Evolutionary conservation across 2,797 vertebrate genomes (phyloP).

Genomic region (Sebastes nivosus): DNA sequence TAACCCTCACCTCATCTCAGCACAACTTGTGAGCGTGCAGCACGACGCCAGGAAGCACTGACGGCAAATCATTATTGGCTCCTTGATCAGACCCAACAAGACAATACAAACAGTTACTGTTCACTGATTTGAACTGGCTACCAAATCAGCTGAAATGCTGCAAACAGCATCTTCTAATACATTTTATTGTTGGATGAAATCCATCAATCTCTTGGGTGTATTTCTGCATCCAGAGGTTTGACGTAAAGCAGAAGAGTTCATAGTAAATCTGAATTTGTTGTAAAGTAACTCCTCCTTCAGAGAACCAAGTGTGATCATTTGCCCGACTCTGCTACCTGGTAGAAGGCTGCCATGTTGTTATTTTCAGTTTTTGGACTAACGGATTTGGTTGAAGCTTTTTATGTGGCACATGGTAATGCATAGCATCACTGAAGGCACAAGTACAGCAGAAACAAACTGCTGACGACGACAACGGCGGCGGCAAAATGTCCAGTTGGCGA

Average conservation of each 20-base stretch:
- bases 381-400: constrained; percentile 33
- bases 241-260: not conserved
- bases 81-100: not conserved
- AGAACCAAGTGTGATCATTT: constrained; percentile 64
- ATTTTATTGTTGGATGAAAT: not conserved
- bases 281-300: not conserved
- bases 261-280: not conserved
- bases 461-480: too few relatives aligned
- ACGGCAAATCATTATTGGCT: constrained; percentile 71
- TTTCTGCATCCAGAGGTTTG: not conserved
- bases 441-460: not conserved
- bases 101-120: not conserved
- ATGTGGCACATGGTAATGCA: constrained; percentile 17
- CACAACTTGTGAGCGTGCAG: constrained; percentile 36
- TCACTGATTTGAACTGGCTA: not conserved
- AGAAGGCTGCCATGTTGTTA: not conserved
- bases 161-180: too few relatives aligned
- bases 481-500: too few relatives aligned
- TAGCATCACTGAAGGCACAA: not conserved
- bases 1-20: constrained; percentile 49
- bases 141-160: not conserved
- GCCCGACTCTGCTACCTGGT: constrained; percentile 68
- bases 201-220: not conserved
- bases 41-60: constrained; percentile 58
- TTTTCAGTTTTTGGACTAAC: constrained; percentile 33